These are phyloP conservation scores for Pachyuromys duprasi DNA, from an alignment of 2,797 vertebrate genomes.

Conservation along the genomic window DNA sequence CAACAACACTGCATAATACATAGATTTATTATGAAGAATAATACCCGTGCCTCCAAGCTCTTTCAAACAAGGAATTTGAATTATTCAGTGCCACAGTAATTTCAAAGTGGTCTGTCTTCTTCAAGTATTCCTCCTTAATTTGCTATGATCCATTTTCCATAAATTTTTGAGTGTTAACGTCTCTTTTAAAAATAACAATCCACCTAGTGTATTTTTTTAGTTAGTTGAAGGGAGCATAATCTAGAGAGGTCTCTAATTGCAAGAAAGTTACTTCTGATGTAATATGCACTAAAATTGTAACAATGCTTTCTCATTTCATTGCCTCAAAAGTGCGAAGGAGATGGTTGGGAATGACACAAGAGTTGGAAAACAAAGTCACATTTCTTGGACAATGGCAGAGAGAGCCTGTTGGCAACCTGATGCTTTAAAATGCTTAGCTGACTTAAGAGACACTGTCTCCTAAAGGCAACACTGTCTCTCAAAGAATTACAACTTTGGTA, in stretches of 20 bases:
- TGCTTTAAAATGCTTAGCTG: slow-evolving; percentile 18
- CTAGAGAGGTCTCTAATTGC: slow-evolving; percentile 40
- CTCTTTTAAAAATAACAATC: slow-evolving; percentile 68
- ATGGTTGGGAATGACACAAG: not conserved
- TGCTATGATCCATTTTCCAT: slow-evolving; percentile 70
- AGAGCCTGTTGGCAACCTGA: slow-evolving; percentile 1
- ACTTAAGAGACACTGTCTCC: not conserved
- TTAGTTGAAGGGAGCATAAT: not conserved
- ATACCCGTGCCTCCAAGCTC: slow-evolving; percentile 54
- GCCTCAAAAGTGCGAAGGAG: slow-evolving; percentile 9
- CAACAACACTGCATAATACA: slow-evolving; percentile 62
- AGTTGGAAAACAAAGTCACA: slow-evolving; percentile 62
- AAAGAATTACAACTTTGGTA: slow-evolving; percentile 62
- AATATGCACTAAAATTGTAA: slow-evolving; percentile 15
- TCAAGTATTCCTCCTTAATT: slow-evolving; percentile 68
- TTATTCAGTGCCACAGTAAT: slow-evolving; percentile 69
- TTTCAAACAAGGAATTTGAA: slow-evolving; percentile 73
- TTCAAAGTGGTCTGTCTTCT: slow-evolving; percentile 66
- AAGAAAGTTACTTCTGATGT: slow-evolving; percentile 59
- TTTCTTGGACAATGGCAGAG: slow-evolving; percentile 21
- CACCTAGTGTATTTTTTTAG: slow-evolving; percentile 57
- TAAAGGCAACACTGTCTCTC: not conserved
- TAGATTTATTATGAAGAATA: slow-evolving; percentile 68
- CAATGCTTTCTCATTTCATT: not conserved
- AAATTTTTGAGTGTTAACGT: slow-evolving; percentile 60